These are phyloP conservation scores for Procavia capensis DNA, from an alignment of 2,113 vertebrate species.

Conservation along the genomic window DNA sequence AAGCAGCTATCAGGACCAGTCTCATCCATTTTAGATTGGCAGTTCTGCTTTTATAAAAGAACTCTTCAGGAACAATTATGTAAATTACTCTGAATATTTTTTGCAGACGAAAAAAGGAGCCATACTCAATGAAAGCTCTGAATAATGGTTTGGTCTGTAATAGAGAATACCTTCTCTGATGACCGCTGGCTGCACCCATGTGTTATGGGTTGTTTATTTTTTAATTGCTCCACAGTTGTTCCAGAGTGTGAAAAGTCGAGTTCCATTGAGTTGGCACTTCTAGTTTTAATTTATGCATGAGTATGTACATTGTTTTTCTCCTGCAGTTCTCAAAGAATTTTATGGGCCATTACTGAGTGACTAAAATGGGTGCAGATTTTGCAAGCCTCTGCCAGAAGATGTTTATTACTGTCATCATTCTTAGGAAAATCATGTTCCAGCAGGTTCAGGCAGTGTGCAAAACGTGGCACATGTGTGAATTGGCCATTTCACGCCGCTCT, in stretches of 20 bases:
- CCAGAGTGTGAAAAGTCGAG: slow-evolving; percentile 64
- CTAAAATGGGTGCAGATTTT: slow-evolving; percentile 89
- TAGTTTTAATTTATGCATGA: slow-evolving; percentile 87
- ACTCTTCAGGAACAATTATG: neutral
- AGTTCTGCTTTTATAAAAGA: slow-evolving; percentile 51
- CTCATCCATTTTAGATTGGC: neutral
- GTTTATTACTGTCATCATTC: slow-evolving; percentile 90
- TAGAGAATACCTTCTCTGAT: slow-evolving; percentile 63
- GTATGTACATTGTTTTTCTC: slow-evolving; percentile 86
- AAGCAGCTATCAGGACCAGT: neutral
- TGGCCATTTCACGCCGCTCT: slow-evolving; percentile 86
- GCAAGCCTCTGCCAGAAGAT: slow-evolving; percentile 88
- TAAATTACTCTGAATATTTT: slow-evolving; percentile 55
- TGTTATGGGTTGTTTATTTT: slow-evolving; percentile 61
- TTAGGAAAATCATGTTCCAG: slow-evolving; percentile 89
- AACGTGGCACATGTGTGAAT: slow-evolving; percentile 86
- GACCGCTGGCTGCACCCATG: slow-evolving; percentile 57
- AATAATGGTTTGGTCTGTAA: slow-evolving; percentile 60
- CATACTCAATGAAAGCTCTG: slow-evolving; percentile 38
- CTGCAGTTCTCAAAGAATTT: slow-evolving; percentile 88
- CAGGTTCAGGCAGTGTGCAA: slow-evolving; percentile 86
- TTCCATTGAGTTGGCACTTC: slow-evolving; percentile 80
- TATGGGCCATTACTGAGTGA: slow-evolving; percentile 88
- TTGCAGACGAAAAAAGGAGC: neutral
- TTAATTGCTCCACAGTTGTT: slow-evolving; percentile 58